Base-by-base conservation (phyloP, 2,113 vertebrate species). In the Natator depressus region DNA sequence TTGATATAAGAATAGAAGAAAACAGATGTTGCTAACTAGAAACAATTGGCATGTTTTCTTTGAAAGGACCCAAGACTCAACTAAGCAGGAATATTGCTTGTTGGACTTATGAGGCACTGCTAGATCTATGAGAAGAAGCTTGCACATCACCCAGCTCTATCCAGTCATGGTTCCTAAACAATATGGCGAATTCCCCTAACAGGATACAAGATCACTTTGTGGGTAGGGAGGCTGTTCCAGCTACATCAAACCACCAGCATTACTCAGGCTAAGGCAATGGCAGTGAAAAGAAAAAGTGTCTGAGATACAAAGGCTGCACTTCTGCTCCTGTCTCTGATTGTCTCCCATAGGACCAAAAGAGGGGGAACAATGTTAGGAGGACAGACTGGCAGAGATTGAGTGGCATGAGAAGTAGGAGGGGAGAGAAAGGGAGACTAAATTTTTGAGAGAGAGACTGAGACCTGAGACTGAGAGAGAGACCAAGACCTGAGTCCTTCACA, bases 1-100 rank as follows among this genome's bases (percentile, higher is more conserved):
- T 95, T 62, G 90, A 84, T 55, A 90, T 92, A 75, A 89, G 42
- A 51, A 82, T 84, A 82, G 82, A 59, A 91, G 29, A 89, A 31
- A 91, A 89, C 4, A 57, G 24, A 65, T 51, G 65, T 72, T 72
- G 35, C 65, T 38, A 72, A n/a, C 65, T 72, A 72, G 42, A 78
- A 78, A 47, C 12, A 76, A 78, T 16, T 78, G 11, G 75, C 20
- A 79, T 85, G 57, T 90, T 78, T 83, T 94, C 75, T 82, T 82
- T 82, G 62, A 93, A 75, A 79, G 91, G 76, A 69, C 92, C 69
- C 72, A 53, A 82, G 49, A 82, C 25, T 82, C n/a, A 87, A 82
- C 42, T 95, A 78, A 78, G 42, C 12, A 78, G 25, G 57, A 91
- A 90, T 89, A 94, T 82, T 0, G 0, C 27, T 91, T 80, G 89